Conservation (phyloP, 64 coral and sea anemone species). For the Stichodactyla helianthus region DNA sequence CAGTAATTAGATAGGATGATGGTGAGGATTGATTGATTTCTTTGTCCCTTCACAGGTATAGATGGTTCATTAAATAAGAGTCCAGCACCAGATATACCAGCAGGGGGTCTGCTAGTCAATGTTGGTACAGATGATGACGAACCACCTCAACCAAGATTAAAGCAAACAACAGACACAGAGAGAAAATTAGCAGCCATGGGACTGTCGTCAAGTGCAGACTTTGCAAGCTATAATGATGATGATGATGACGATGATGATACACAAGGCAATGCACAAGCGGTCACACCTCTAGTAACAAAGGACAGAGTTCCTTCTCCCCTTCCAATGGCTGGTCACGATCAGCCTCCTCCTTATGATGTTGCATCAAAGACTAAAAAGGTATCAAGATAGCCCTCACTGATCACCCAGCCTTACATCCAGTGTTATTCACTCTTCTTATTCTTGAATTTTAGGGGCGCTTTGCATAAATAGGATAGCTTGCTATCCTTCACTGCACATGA, state of each 20-base stretch:
- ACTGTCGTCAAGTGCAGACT: constrained; percentile 92
- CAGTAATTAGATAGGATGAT: not conserved
- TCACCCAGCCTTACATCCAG: no score
- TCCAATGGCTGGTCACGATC: not conserved
- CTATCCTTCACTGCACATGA: no score
- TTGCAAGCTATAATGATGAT: constrained; percentile 57
- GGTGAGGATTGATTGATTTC: not conserved
- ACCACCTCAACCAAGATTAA: constrained; percentile 44
- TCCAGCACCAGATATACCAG: constrained; percentile 47
- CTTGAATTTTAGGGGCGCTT: no score
- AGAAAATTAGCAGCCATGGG: constrained; percentile 96
- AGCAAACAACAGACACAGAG: constrained; percentile 94
- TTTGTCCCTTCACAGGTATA: constrained; percentile 46
- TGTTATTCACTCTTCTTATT: no score
- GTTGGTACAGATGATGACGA: constrained; percentile 75
- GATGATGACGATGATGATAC: constrained; percentile 62
- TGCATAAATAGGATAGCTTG: no score
- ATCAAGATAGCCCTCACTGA: not conserved
- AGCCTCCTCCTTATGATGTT: constrained; percentile 41
- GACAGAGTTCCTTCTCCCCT: constrained; percentile 79
- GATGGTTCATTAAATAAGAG: constrained; percentile 62
- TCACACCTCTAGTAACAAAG: constrained; percentile 62
- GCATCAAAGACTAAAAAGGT: constrained; percentile 55
- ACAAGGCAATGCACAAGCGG: constrained; percentile 53
- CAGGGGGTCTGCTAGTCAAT: constrained; percentile 80